phyloP scores from a whole-genome alignment of 2,888 invertebrate species.

The Andrena marginata region DNA sequence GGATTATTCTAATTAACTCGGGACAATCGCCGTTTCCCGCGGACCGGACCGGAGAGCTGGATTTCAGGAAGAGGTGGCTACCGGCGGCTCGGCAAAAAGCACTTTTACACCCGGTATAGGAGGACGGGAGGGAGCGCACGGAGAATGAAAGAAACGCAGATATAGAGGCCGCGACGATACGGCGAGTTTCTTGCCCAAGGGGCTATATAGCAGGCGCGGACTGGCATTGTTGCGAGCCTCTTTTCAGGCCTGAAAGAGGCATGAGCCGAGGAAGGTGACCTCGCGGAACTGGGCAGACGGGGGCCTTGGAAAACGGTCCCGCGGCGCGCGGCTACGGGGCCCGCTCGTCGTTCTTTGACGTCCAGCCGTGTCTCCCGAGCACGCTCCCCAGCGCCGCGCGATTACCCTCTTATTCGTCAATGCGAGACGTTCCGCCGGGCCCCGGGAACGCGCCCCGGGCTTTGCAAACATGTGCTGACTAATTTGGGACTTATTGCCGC shows the following conservation, averaged over 20 bases:
- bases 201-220: constrained; percentile 49
- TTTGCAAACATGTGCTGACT: too few species aligned
- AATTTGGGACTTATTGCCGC: not conserved
- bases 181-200: constrained; percentile 53
- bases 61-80: not conserved
- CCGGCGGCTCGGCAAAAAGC: constrained; percentile 31
- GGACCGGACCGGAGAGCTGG: constrained; percentile 12
- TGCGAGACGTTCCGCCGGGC: not conserved
- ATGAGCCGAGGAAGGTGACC: constrained; percentile 72
- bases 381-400: constrained; percentile 6
- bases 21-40: not conserved
- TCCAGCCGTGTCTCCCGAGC: constrained; percentile 48
- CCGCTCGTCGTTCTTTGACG: constrained; percentile 41
- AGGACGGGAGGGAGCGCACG: constrained; percentile 6
- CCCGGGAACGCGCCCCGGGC: not conserved
- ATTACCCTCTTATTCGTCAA: constrained; percentile 47
- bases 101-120: constrained; percentile 66
- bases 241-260: constrained; percentile 75
- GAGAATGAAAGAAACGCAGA: constrained; percentile 60
- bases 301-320: constrained; percentile 69
- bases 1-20: constrained; percentile 17
- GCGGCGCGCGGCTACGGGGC: constrained; percentile 4
- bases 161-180: constrained; percentile 55
- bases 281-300: constrained; percentile 63
- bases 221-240: constrained; percentile 72